Conservation (phyloP, 2,888 invertebrate genomes). For the Drosophila subquinaria region DNA sequence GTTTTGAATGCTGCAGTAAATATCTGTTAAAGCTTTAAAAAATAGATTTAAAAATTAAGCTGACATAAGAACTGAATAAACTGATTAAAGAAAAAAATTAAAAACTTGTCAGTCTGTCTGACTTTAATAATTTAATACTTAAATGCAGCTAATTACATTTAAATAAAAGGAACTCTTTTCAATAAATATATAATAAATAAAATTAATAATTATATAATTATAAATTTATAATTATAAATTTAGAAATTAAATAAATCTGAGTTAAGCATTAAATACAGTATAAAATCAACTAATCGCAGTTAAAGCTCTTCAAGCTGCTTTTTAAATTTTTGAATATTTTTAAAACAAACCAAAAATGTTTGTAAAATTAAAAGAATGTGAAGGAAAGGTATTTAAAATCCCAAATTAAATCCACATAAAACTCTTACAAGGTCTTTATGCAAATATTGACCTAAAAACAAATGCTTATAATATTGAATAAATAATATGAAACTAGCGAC, state of each 20-base stretch:
- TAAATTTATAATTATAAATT: too few species aligned
- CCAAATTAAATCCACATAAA: not conserved
- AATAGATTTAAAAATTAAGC: not conserved
- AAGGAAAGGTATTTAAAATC: too few species aligned
- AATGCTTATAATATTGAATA: not conserved
- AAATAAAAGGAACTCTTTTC: not conserved
- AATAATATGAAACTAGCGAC: not conserved
- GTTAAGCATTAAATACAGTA: too few species aligned
- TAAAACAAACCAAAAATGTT: not conserved
- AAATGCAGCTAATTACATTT: not conserved
- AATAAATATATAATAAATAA: not conserved
- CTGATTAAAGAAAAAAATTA: not conserved
- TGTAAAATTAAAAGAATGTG: too few species aligned
- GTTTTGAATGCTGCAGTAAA: not conserved
- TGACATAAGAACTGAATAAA: not conserved
- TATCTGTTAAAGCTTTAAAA: not conserved
- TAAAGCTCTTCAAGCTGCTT: not conserved
- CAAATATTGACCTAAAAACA: not conserved
- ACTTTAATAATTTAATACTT: too few species aligned
- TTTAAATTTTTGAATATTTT: not conserved
- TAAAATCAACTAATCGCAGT: too few species aligned
- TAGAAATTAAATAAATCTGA: too few species aligned
- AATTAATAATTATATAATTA: not conserved
- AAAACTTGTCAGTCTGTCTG: too few species aligned
- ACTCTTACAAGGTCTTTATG: not conserved